Percentiles rank a stretch among this genome's conserved stretches.
Evolutionary conservation across 2,113 vertebrate species (phyloP).

Genomic region (Symphodus melops): DNA sequence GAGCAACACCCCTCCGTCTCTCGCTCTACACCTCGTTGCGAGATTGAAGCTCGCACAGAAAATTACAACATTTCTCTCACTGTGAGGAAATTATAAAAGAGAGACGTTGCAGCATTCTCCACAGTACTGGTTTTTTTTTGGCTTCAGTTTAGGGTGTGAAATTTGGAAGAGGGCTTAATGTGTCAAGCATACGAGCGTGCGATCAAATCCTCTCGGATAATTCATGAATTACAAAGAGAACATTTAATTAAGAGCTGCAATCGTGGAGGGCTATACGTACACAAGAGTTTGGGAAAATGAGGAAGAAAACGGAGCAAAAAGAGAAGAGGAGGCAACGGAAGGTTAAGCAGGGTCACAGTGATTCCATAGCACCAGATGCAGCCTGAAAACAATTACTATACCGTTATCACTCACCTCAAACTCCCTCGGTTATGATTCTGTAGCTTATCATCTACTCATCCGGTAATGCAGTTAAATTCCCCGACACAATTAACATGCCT

Average conservation of each 20-base stretch:
- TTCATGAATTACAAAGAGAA: conserved; percentile 62
- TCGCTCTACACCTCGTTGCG: conserved; percentile 34
- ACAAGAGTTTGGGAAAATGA: conserved; percentile 26
- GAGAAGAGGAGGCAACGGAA: background rate
- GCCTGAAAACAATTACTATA: conserved; percentile 13
- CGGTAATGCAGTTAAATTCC: conserved; percentile 54
- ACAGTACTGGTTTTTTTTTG: background rate
- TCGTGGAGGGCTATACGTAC: conserved; percentile 27
- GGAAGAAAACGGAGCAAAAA: conserved; percentile 29
- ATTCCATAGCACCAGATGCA: conserved; percentile 8
- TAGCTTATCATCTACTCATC: conserved; percentile 45
- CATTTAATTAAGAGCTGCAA: conserved; percentile 46
- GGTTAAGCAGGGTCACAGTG: conserved; percentile 43
- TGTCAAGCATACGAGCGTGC: conserved; percentile 11
- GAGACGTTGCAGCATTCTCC: conserved; percentile 22
- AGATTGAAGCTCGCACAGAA: conserved; percentile 23
- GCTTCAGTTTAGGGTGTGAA: conserved; percentile 36
- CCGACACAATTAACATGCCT: conserved; percentile 57
- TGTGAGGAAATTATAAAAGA: conserved; percentile 42
- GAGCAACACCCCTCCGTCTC: conserved; percentile 47
- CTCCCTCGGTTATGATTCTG: conserved; percentile 44
- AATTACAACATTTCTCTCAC: conserved; percentile 36
- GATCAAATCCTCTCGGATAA: conserved; percentile 32
- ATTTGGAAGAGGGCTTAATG: conserved; percentile 35
- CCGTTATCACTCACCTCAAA: conserved; percentile 28